phyloP scores from a whole-genome alignment of 2,113 vertebrate genomes.

The Psilopogon haemacephalus region DNA sequence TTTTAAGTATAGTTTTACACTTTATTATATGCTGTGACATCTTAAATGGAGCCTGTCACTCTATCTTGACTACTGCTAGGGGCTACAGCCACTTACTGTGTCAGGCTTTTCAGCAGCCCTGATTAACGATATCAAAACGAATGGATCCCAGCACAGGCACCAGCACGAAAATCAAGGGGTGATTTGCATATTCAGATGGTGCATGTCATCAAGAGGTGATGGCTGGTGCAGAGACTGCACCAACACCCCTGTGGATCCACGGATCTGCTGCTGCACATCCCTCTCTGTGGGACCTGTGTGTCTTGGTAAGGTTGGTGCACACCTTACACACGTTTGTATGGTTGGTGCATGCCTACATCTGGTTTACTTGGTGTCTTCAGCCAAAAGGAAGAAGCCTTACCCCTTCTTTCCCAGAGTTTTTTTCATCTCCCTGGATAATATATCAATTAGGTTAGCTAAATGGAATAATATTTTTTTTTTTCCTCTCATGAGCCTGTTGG shows the following conservation, averaged over 20 bases:
- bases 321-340: rapidly evolving
- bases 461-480: constrained; percentile 11
- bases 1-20: constrained; percentile 82
- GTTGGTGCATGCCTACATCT: rapidly evolving
- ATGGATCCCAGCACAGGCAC: constrained; percentile 35
- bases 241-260: background rate
- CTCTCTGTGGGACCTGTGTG: rapidly evolving
- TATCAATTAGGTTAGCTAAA: constrained; percentile 48
- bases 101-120: constrained; percentile 76
- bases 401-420: background rate
- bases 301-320: background rate
- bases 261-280: background rate
- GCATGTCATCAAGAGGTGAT: background rate
- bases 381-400: background rate
- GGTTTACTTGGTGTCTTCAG: background rate
- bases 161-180: background rate
- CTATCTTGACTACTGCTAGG: constrained; percentile 76
- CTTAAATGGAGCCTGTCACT: constrained; percentile 82
- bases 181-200: constrained; percentile 44
- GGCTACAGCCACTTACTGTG: constrained; percentile 76
- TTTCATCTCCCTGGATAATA: background rate
- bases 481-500: background rate
- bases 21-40: constrained; percentile 81
- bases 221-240: background rate
- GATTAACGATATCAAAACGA: constrained; percentile 71